A percentile compares a stretch with the other conserved stretches of the same genome.
Evolutionary conservation across 1,140 invertebrate species (phyloP).

Genomic region (Drosophila cardini): DNA sequence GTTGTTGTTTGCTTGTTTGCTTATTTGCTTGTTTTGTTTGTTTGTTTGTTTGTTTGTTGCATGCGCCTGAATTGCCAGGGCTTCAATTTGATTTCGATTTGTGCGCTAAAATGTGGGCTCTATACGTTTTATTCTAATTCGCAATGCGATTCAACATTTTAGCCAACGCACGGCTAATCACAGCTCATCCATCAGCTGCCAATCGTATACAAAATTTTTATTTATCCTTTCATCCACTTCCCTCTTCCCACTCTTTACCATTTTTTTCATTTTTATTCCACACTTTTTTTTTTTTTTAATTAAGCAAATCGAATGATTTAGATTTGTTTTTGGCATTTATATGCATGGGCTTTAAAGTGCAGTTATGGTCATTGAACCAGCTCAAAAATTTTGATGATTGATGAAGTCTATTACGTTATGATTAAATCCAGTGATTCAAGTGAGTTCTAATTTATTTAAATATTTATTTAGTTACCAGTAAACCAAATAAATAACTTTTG

Average conservation of each 20-base stretch:
- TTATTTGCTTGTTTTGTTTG: conserved; percentile 1
- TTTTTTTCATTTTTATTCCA: background rate
- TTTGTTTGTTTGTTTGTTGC: conserved; percentile 27
- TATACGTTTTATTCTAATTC: conserved; percentile 67
- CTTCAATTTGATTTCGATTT: conserved; percentile 70
- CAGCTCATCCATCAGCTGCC: conserved; percentile 43
- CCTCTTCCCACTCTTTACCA: background rate
- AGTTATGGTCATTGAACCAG: background rate
- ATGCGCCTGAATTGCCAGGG: conserved; percentile 12
- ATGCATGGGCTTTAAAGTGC: background rate
- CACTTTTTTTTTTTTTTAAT: conserved; percentile 39
- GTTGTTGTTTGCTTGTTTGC: conserved; percentile 1
- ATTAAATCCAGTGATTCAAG: background rate
- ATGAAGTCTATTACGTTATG: background rate
- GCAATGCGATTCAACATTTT: conserved; percentile 39
- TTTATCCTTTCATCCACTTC: background rate
- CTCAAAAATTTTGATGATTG: background rate
- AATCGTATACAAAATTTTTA: conserved; percentile 10
- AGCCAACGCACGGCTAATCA: conserved; percentile 32
- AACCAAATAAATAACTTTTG: no score
- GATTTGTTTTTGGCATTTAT: conserved; percentile 23
- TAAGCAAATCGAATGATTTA: conserved; percentile 32
- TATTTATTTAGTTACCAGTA: no score
- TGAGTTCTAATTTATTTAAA: no score
- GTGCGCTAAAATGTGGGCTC: conserved; percentile 34